Base-by-base conservation (phyloP, 2,113 vertebrate genomes). In the Orcinus orca region DNA sequence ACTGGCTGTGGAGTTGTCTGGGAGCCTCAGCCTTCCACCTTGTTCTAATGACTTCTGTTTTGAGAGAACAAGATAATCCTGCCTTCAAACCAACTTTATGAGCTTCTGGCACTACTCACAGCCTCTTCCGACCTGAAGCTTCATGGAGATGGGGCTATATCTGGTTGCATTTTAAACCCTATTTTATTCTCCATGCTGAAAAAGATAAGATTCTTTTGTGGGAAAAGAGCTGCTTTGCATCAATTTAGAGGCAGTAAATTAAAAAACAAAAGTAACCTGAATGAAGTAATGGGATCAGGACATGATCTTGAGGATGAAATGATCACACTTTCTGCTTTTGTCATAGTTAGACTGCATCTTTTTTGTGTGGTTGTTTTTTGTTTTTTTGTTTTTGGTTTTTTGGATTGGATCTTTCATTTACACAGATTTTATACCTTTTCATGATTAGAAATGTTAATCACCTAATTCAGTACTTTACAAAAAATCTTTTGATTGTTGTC, bases 211-310 rank as follows among this genome's bases (percentile, higher is more conserved):
- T 73, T 92, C n/a, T 68, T 95, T 95, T 71, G 88, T 96, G 95
- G 93, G 95, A 96, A 96, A 96, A 83, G 95, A 97, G 97, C 97
- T 98, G 97, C 92, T 97, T 95, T 93, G 97, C 93, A 97, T 98
- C 96, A 92, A 74, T 84, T 89, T 84, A 81, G 65, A 95, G 73
- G 82, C 60, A 81, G 86, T 97, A 97, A 97, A 96, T 97, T 95
- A 87, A 79, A 86, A 91, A 92, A 65, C 79, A 93, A 83, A 93
- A 44, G 65, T 65, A 90, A 84, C 36, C 4, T 76, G 60, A 95
- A 89, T 93, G 96, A 97, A 90, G 86, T 65, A 85, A 60, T 65
- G 36, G 47, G 33, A 60, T 87, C 70, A 70, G 31, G 71, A 74
- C 68, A 31, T 36, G n/a, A 79, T 80, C 26, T 47, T 44, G 29